phyloP scores from a whole-genome alignment of 2,888 invertebrate genomes.

The Dynastes hyllus region DNA sequence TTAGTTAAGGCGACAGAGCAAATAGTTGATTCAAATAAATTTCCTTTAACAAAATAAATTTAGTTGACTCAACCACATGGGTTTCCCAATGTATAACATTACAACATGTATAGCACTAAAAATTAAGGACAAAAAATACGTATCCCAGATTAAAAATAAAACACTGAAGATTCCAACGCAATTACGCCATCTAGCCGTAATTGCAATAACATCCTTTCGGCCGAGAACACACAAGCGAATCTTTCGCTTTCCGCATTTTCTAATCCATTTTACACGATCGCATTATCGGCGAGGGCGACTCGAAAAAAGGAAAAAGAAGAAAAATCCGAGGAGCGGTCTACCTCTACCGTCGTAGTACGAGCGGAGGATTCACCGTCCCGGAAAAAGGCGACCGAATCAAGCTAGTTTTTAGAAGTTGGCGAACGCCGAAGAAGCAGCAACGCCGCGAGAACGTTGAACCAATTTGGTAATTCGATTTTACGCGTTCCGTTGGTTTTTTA shows the following conservation, averaged over 20 bases:
- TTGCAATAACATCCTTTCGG: background rate
- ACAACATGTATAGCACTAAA: too few species aligned
- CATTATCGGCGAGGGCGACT: background rate
- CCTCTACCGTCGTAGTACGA: too few species aligned
- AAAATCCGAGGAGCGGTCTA: background rate
- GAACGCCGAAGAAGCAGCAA: background rate
- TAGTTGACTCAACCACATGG: too few species aligned
- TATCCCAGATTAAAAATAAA: too few species aligned
- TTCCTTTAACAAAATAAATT: too few species aligned
- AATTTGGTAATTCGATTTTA: slow-evolving; percentile 31
- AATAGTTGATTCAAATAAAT: too few species aligned
- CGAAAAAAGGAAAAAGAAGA: background rate
- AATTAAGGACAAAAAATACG: too few species aligned
- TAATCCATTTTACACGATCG: slow-evolving; percentile 10
- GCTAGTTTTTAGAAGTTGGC: background rate
- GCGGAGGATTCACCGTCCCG: background rate
- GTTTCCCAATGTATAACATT: too few species aligned
- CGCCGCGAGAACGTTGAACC: slow-evolving; percentile 9
- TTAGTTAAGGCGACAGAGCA: too few species aligned
- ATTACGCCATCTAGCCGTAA: too few species aligned
- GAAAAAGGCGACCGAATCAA: slow-evolving; percentile 7
- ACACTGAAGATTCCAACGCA: too few species aligned
- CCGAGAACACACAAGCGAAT: background rate
- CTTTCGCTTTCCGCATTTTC: background rate
- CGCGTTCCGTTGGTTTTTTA: slow-evolving; percentile 16